Evolutionary conservation across 1,140 invertebrate species (phyloP).

Genomic region (Drosophila lacertosa): DNA sequence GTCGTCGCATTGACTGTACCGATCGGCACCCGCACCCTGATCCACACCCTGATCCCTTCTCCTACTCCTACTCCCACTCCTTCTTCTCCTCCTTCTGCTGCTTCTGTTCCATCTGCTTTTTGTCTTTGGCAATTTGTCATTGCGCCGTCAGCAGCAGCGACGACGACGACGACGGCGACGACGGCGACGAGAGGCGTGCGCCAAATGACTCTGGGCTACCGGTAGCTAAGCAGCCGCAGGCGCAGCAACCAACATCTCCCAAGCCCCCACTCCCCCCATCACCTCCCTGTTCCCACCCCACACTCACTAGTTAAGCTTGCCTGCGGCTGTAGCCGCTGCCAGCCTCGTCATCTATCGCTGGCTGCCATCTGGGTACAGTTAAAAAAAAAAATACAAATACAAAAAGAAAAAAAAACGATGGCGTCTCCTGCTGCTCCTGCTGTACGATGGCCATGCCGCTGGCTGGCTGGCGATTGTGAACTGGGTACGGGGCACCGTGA

Average conservation of each 20-base stretch:
- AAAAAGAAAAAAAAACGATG: not conserved
- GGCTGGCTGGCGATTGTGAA: conserved; percentile 20
- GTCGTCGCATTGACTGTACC: conserved; percentile 41
- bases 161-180: no score
- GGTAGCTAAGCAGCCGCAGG: conserved; percentile 4
- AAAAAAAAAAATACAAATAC: conserved; percentile 37
- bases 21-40: conserved; percentile 46
- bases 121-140: conserved; percentile 68
- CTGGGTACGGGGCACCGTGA: not conserved
- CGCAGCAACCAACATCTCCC: not conserved
- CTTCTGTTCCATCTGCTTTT: not conserved
- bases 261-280: not conserved
- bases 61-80: not conserved
- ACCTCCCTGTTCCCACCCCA: no score
- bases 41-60: not conserved
- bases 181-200: conserved; percentile 66
- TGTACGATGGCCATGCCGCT: conserved; percentile 29
- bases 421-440: conserved; percentile 3
- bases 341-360: conserved; percentile 64
- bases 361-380: conserved; percentile 75
- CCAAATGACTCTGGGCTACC: conserved; percentile 46
- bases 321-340: conserved; percentile 6
- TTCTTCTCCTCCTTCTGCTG: not conserved
- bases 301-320: no score
- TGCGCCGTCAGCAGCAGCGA: conserved; percentile 71